A percentile compares a stretch with the other conserved stretches of the same genome.
phyloP scores from a whole-genome alignment of 2,797 vertebrate species.

The Takifugu rubripes region DNA sequence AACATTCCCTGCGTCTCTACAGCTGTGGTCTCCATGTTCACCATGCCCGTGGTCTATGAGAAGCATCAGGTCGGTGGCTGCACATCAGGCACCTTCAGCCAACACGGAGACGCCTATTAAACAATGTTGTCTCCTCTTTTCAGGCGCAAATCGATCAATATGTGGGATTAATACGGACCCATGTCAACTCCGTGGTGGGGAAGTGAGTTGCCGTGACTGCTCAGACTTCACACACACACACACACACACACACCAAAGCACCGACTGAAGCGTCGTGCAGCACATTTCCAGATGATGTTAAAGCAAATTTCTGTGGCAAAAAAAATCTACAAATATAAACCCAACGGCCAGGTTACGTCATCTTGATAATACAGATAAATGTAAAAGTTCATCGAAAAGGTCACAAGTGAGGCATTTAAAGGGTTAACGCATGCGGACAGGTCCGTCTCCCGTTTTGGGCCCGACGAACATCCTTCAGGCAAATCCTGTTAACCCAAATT shows the following conservation, averaged over 20 bases:
- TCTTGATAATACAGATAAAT: not conserved
- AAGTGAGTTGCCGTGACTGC: slow-evolving; percentile 83
- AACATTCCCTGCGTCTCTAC: slow-evolving; percentile 39
- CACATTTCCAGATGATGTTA: too few relatives aligned
- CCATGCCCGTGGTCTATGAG: slow-evolving; percentile 95
- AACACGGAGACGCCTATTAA: not conserved
- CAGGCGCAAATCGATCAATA: slow-evolving; percentile 99
- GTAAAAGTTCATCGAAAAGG: not conserved
- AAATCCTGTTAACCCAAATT: slow-evolving; percentile 24
- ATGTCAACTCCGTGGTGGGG: slow-evolving; percentile 94
- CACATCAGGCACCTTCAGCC: not conserved
- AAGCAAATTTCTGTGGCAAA: not conserved
- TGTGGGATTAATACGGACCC: slow-evolving; percentile 93
- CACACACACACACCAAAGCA: not conserved
- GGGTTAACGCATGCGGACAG: not conserved
- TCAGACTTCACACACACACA: not conserved
- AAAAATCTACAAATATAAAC: too few relatives aligned
- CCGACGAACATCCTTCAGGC: not conserved
- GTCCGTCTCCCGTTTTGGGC: not conserved
- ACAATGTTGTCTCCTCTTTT: slow-evolving; percentile 11
- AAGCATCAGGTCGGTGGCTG: slow-evolving; percentile 89
- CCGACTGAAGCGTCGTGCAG: not conserved
- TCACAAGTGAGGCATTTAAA: not conserved
- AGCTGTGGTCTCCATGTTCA: slow-evolving; percentile 98
- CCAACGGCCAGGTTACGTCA: not conserved